Evolutionary conservation across 2,888 invertebrate species (phyloP), one percentile per base, ranked within the genome.

Genomic region (Glaucopsyche alexis): DNA sequence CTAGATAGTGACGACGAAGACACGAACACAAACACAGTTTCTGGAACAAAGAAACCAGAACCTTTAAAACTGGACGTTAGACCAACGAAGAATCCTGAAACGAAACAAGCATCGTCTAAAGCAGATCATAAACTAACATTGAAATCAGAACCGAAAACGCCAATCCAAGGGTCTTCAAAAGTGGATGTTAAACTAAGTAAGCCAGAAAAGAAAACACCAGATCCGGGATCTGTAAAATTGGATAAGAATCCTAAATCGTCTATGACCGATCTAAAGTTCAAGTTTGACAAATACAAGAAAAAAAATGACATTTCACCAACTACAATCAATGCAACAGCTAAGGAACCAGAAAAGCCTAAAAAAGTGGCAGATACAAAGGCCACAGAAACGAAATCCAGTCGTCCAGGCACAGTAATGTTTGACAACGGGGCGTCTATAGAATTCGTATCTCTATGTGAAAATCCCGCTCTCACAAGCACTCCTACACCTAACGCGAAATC

Each of bases 1-100:
- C 78, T 91, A 11, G 90, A 90, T 78, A 91, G 91, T 75, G 91
- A 91, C 77, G 90, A 90, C 3, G 91, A 91, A 1, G 88, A 87
- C 0, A 16, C 75, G 13, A 71, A 7, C n/a, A 40, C 19, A 19
- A 55, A 11, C 16, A 55, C 42, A 13, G 14, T 13, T 16, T 11
- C 9, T 38, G n/a, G 13, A 19, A 29, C 19, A 19, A 60, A 60
- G 7, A 60, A 60, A 60, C 14, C 60, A 11, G 60, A 60, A 50
- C 16, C 29, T 29, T 38, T 13, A 11, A 38, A 29, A 60, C 13
- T 60, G 1, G 60, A 38, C 13, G 6, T 60, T 13, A 29, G 13
- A 7, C 7, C 29, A 29, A 7, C 42, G n/a, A 40, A 42, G 16
- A 66, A 66, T 9, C 1, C 42, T 7, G 40, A 66, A 14, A 7